Evolutionary conservation across 1,140 invertebrate species (phyloP), one percentile per base, ranked within the genome.

Genomic region (Polypedilum vanderplanki): DNA sequence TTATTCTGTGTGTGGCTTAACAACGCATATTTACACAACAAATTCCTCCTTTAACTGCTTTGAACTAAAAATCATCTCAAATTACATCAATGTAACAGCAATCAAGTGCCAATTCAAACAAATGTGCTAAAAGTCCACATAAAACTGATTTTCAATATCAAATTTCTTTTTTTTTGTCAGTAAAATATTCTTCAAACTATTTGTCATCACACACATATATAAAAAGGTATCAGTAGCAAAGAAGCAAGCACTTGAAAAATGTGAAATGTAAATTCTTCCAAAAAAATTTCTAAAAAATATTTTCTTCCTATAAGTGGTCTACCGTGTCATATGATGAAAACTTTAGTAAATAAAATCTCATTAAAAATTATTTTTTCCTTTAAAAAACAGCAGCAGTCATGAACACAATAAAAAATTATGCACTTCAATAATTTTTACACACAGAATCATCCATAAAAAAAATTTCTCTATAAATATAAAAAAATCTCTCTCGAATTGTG

Each of bases 271-370:
- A 70, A 70, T 70, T 70, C 65, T 20, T 20, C 8, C 15, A 4
- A 57, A 8, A 57, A 12, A 57, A 46, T 8, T 46, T 46, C 24
- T 3, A 3, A 33, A 33, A 33, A 33, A 33, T 57, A 57, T 57
- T 57, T n/a, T 46, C n/a, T 2, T 46, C 41, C 46, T 57, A 12
- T 57, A 57, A 57, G 46, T 57, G 46, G 12, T n/a, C 46, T 57
- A 57, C 15, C 67, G 17, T 70, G 17, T 9, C 67, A 33, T 73
- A 7, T 73, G 24, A n/a, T 73, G 22, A 40, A 12, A 4, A 40
- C 40, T 73, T 40, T 40, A 73, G 8, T 73, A 9, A 73, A 73
- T 73, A 40, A 73, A 73, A 40, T 73, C 22, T 24, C 73, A 73
- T 40, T n/a, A 40, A 73, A 73, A n/a, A 40, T 73, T n/a, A 22